Conservation (phyloP, 1,140 invertebrate species). For the Teleopsis dalmanni region DNA sequence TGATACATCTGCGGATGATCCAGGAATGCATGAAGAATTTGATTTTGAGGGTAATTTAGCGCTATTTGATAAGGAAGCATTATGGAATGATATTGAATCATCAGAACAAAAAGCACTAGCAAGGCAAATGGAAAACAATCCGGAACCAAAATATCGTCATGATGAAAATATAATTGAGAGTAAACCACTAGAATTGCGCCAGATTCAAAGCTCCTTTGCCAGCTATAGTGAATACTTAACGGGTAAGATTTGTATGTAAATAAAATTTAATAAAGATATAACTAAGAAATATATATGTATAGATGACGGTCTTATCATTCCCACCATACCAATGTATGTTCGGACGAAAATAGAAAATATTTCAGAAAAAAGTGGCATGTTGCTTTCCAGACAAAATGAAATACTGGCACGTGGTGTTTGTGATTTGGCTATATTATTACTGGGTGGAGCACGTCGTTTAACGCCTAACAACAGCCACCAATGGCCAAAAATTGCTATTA, state of each 20-base stretch:
- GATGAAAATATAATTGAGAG: conserved; percentile 78
- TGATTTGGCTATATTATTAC: conserved; percentile 68
- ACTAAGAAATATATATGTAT: neutral
- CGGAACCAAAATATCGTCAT: conserved; percentile 52
- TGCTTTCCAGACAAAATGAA: conserved; percentile 61
- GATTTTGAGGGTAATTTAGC: conserved; percentile 92
- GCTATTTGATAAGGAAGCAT: conserved; percentile 78
- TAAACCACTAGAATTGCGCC: conserved; percentile 56
- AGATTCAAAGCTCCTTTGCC: conserved; percentile 57
- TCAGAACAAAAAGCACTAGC: conserved; percentile 60
- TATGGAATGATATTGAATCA: conserved; percentile 61
- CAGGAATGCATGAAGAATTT: conserved; percentile 63
- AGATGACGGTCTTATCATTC: conserved; percentile 71
- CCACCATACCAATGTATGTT: conserved; percentile 61
- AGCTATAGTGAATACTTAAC: conserved; percentile 66
- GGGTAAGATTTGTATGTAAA: conserved; percentile 33
- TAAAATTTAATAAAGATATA: neutral
- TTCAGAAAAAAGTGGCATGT: conserved; percentile 60
- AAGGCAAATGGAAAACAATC: conserved; percentile 19
- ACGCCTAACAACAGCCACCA: conserved; percentile 78
- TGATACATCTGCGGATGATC: conserved; percentile 48
- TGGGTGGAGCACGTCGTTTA: conserved; percentile 66
- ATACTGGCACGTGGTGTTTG: conserved; percentile 66
- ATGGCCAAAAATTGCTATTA: conserved; percentile 65
- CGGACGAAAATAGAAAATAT: conserved; percentile 57